Conservation (phyloP, 2,113 vertebrate genomes). For the Canis aureus region DNA sequence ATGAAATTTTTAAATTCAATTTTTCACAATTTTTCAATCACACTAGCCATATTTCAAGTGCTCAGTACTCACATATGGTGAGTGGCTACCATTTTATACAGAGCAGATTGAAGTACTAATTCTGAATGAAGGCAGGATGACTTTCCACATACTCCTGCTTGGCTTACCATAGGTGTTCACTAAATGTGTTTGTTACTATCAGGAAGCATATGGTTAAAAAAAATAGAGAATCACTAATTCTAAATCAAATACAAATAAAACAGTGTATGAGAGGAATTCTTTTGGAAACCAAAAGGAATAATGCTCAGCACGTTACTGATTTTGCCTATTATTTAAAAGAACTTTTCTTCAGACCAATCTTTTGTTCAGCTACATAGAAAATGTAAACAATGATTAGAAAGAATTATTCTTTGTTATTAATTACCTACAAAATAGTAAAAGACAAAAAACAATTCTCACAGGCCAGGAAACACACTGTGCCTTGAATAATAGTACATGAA, state of each 20-base stretch:
- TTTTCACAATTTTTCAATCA: not conserved
- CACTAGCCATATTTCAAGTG: not conserved
- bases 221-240: not conserved
- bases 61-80: rapidly evolving
- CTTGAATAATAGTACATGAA: not conserved
- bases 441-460: not conserved
- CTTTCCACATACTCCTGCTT: not conserved
- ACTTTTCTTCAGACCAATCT: not conserved
- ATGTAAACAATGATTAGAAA: not conserved
- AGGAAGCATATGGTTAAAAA: not conserved
- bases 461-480: not conserved
- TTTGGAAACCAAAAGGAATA: not conserved
- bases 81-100: not conserved
- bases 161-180: not conserved
- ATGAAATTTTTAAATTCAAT: not conserved
- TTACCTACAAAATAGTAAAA: not conserved
- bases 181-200: not conserved
- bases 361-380: not conserved
- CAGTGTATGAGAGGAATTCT: not conserved
- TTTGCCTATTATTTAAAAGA: not conserved
- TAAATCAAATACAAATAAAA: constrained; percentile 16
- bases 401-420: not conserved
- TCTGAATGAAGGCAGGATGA: not conserved
- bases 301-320: not conserved
- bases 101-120: not conserved